Conservation (phyloP, 2,888 invertebrate genomes). For the Gandaritis pyraliata region DNA sequence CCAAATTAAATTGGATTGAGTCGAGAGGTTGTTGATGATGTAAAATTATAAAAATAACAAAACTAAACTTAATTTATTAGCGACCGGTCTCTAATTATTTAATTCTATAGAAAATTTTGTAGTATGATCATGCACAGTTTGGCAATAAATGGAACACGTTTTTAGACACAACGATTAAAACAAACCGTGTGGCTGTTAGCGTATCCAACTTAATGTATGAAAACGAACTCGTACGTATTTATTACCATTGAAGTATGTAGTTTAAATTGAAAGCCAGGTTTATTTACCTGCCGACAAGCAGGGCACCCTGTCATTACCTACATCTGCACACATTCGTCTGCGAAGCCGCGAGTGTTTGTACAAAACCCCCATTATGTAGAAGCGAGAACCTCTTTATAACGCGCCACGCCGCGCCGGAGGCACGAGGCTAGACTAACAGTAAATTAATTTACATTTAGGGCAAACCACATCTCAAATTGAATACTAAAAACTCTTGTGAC, state of each 20-base stretch:
- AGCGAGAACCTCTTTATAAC: background rate
- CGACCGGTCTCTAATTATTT: background rate
- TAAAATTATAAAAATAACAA: background rate
- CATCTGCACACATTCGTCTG: conserved; percentile 19
- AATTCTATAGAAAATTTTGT: too few species aligned
- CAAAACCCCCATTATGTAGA: background rate
- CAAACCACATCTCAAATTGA: background rate
- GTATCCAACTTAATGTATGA: too few species aligned
- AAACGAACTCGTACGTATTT: background rate
- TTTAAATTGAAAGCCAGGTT: background rate
- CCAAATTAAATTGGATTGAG: background rate
- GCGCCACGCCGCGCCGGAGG: conserved; percentile 1
- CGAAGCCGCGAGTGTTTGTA: conserved; percentile 25
- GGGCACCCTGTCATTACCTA: conserved; percentile 8
- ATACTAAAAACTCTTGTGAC: background rate
- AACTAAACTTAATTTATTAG: background rate
- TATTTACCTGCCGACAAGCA: background rate
- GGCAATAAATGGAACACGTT: too few species aligned
- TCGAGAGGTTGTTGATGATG: background rate
- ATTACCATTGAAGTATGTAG: too few species aligned
- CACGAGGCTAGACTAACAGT: conserved; percentile 11
- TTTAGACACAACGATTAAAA: background rate
- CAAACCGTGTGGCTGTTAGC: too few species aligned
- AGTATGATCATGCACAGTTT: too few species aligned
- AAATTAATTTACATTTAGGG: background rate